Evolutionary conservation across 2,888 invertebrate genomes (phyloP).

Genomic region (Allacma fusca): DNA sequence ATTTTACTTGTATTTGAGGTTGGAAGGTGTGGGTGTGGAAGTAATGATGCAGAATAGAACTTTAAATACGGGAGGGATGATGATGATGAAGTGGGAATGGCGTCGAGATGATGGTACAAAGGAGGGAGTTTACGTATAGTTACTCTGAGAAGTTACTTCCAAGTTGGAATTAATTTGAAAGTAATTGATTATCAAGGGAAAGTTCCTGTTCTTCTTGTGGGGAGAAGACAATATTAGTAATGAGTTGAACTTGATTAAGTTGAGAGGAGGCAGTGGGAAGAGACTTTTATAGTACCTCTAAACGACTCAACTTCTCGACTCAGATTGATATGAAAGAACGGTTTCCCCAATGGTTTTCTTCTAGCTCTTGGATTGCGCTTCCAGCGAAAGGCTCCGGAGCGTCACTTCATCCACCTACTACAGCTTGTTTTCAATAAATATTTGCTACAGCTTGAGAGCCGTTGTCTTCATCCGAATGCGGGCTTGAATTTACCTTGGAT

Average conservation of each 20-base stretch:
- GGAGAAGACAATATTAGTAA: neutral
- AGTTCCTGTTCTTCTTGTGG: neutral
- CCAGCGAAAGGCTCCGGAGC: neutral
- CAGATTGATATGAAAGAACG: slow-evolving; percentile 24
- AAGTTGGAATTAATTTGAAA: neutral
- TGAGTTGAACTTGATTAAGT: neutral
- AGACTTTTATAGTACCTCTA: slow-evolving; percentile 1
- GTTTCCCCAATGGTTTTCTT: neutral
- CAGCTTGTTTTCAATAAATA: no score
- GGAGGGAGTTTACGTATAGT: neutral
- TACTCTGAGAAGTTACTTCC: no score
- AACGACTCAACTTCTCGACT: slow-evolving; percentile 24
- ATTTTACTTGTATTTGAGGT: slow-evolving; percentile 1
- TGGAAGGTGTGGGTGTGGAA: neutral
- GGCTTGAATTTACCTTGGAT: no score
- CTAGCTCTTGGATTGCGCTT: neutral
- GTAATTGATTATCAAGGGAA: slow-evolving; percentile 5
- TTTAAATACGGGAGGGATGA: neutral
- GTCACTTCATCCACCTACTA: neutral
- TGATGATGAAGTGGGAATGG: neutral
- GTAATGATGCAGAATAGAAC: neutral
- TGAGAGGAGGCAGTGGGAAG: neutral
- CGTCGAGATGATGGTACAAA: neutral
- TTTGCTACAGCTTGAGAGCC: no score
- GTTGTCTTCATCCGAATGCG: no score